Evolutionary conservation across 2,888 invertebrate genomes (phyloP).

Genomic region (Tipula lateralis): DNA sequence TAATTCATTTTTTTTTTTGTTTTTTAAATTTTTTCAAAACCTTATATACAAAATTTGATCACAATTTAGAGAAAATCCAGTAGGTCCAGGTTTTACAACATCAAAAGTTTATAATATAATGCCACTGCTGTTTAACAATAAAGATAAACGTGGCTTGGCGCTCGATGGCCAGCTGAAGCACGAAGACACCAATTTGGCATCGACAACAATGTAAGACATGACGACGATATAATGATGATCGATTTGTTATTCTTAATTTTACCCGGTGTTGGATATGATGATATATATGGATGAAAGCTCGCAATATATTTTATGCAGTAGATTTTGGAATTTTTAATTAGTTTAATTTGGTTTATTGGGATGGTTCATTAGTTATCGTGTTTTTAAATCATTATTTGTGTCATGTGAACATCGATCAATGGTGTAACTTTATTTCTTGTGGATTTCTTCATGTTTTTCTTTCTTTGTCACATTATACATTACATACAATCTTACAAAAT

Average conservation of each 20-base stretch:
- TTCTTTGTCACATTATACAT: neutral
- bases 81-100: conserved; percentile 77
- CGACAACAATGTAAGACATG: conserved; percentile 71
- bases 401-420: neutral
- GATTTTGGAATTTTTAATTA: neutral
- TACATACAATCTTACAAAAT: neutral
- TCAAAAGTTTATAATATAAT: conserved; percentile 77
- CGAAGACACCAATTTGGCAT: conserved; percentile 83
- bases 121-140: conserved; percentile 74
- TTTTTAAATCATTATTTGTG: neutral
- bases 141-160: conserved; percentile 78
- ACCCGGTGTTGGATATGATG: neutral
- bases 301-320: neutral
- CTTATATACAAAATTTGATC: neutral
- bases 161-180: conserved; percentile 82
- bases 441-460: neutral
- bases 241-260: neutral
- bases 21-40: neutral
- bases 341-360: neutral
- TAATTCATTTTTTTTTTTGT: neutral
- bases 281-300: neutral
- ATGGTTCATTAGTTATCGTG: neutral
- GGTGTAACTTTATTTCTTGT: neutral
- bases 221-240: neutral
- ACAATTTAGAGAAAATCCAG: conserved; percentile 73